Percentiles rank a stretch among this genome's conserved stretches.
Conservation (phyloP, 2,797 vertebrate genomes). For the Rhinogobio ventralis region DNA sequence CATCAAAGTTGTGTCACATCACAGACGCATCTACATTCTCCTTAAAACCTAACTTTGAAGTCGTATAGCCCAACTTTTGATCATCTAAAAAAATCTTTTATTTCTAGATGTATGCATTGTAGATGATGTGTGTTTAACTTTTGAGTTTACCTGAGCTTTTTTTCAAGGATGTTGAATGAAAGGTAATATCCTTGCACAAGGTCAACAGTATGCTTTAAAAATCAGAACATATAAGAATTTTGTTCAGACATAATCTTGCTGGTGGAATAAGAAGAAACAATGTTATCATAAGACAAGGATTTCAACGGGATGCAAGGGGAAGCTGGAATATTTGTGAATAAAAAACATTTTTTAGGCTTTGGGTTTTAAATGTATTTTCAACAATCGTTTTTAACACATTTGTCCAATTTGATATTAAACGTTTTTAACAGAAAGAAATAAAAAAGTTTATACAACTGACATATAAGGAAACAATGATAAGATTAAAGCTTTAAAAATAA, state of each 20-base stretch:
- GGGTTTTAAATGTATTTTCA: not conserved
- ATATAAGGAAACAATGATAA: not conserved
- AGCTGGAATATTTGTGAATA: not conserved
- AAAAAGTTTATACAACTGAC: not conserved
- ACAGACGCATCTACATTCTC: slow-evolving; percentile 70
- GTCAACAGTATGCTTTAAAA: slow-evolving; percentile 5
- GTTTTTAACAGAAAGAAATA: not conserved
- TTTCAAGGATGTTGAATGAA: slow-evolving; percentile 6
- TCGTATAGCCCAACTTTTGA: slow-evolving; percentile 63
- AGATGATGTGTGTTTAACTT: slow-evolving; percentile 16
- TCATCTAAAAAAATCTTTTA: slow-evolving; percentile 21
- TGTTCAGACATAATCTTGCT: not conserved
- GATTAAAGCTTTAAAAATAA: not conserved
- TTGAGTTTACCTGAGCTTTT: slow-evolving; percentile 1
- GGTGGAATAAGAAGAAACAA: not conserved
- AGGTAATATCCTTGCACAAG: slow-evolving; percentile 23
- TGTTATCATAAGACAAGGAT: not conserved
- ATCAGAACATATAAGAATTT: not conserved
- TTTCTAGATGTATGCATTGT: slow-evolving; percentile 22
- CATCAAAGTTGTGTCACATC: slow-evolving; percentile 73
- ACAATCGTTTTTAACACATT: not conserved
- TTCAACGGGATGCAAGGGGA: not conserved
- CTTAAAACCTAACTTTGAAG: slow-evolving; percentile 80
- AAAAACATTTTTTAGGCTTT: not conserved
- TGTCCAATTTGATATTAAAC: not conserved